These are phyloP conservation scores for Hermaeophaga mercurialis DNA, from an alignment of 2,888 invertebrate genomes.

Conservation along the genomic window DNA sequence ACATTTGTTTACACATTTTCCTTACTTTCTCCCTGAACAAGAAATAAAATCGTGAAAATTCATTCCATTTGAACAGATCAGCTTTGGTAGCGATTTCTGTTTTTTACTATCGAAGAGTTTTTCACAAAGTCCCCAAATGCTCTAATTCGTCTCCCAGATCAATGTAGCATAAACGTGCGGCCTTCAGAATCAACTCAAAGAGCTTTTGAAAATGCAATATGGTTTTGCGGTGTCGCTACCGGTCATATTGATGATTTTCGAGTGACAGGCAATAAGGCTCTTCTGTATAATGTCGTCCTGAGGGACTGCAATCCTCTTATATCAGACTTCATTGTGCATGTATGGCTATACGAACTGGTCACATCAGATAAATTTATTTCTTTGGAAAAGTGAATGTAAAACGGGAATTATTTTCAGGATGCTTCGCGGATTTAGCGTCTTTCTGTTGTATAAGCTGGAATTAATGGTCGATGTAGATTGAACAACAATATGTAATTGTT, in stretches of 20 bases:
- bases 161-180: constrained; percentile 31
- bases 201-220: constrained; percentile 49
- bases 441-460: constrained; percentile 23
- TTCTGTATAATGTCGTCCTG: constrained; percentile 45
- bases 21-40: too few relatives aligned
- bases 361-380: constrained; percentile 38
- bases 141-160: constrained; percentile 21
- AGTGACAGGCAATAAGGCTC: constrained; percentile 48
- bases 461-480: background rate
- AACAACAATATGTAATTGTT: constrained; percentile 5
- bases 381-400: constrained; percentile 37
- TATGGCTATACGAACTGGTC: constrained; percentile 26
- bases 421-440: constrained; percentile 4
- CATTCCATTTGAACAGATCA: constrained; percentile 9
- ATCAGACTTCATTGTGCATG: constrained; percentile 38
- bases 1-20: too few relatives aligned
- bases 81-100: constrained; percentile 22
- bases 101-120: constrained; percentile 22
- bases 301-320: constrained; percentile 44
- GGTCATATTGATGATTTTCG: constrained; percentile 51
- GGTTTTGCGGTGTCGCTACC: constrained; percentile 48
- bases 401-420: constrained; percentile 30
- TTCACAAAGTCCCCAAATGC: constrained; percentile 23
- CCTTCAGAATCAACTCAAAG: constrained; percentile 42
- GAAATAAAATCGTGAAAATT: constrained; percentile 16